These are phyloP conservation scores for Julus scanicus DNA, from an alignment of 2,888 invertebrate genomes.

Conservation along the genomic window DNA sequence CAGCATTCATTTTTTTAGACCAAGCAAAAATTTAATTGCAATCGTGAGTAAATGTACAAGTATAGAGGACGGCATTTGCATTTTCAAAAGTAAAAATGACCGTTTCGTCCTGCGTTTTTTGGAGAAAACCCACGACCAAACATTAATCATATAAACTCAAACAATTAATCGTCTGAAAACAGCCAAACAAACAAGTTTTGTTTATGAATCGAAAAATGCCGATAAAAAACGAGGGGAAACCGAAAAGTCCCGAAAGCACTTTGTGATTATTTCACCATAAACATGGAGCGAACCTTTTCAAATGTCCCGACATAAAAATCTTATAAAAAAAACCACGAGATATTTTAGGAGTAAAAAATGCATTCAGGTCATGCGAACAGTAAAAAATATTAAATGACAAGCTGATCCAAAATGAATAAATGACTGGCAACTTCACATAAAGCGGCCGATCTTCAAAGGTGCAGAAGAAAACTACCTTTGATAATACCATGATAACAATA, in stretches of 20 bases:
- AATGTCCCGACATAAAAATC: background rate
- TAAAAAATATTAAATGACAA: constrained; percentile 22
- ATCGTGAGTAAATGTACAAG: background rate
- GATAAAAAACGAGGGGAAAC: background rate
- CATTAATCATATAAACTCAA: constrained; percentile 24
- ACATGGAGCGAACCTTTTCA: background rate
- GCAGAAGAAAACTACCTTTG: constrained; percentile 1
- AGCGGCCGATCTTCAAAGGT: constrained; percentile 19
- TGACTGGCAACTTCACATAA: constrained; percentile 1
- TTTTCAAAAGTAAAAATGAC: background rate
- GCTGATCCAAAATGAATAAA: constrained; percentile 28
- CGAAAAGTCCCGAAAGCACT: background rate
- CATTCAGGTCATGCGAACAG: background rate
- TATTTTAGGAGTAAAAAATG: background rate
- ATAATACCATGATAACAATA: constrained; percentile 7
- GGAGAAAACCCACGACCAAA: constrained; percentile 16
- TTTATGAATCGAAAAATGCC: background rate
- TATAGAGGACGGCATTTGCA: background rate
- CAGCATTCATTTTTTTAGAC: background rate
- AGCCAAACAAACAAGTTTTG: constrained; percentile 25
- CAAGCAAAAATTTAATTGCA: background rate
- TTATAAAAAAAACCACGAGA: background rate
- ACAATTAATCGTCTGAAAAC: constrained; percentile 36
- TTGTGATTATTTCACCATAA: background rate
- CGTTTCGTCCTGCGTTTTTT: background rate